Conservation (phyloP, 2,888 invertebrate genomes). For the Euzetes globulus region DNA sequence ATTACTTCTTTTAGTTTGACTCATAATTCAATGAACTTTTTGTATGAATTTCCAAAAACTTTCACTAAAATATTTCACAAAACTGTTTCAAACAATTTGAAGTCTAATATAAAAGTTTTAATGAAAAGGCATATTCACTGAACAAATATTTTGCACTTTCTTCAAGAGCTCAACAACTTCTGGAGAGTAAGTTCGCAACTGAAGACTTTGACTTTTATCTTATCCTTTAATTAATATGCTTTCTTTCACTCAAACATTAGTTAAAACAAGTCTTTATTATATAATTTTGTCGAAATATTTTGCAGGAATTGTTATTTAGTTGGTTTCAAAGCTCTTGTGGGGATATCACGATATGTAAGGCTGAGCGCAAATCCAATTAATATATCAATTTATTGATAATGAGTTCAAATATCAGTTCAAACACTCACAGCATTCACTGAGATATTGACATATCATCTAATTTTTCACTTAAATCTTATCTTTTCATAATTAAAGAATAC, state of each 20-base stretch:
- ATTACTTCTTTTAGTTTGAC: neutral
- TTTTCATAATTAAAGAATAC: neutral
- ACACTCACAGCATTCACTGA: conserved; percentile 3
- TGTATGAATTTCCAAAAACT: too few relatives aligned
- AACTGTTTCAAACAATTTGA: neutral
- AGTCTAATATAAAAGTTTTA: too few relatives aligned
- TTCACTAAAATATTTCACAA: too few relatives aligned
- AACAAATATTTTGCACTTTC: neutral
- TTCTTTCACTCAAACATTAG: neutral
- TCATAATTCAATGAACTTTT: neutral
- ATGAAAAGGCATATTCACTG: neutral
- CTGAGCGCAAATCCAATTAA: neutral
- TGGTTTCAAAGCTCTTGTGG: neutral
- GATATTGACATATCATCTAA: neutral
- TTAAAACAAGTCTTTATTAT: neutral
- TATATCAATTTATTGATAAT: neutral
- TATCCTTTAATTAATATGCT: neutral
- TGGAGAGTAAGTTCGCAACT: neutral
- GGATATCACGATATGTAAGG: neutral
- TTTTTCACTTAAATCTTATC: neutral
- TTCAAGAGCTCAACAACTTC: too few relatives aligned
- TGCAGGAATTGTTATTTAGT: neutral
- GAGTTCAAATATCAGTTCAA: neutral
- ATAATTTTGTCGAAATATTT: too few relatives aligned
- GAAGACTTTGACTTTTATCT: neutral